Percentiles rank a stretch among this genome's conserved stretches.
Evolutionary conservation across 1,140 invertebrate genomes (phyloP).

Genomic region (Meloidogyne exigua): DNA sequence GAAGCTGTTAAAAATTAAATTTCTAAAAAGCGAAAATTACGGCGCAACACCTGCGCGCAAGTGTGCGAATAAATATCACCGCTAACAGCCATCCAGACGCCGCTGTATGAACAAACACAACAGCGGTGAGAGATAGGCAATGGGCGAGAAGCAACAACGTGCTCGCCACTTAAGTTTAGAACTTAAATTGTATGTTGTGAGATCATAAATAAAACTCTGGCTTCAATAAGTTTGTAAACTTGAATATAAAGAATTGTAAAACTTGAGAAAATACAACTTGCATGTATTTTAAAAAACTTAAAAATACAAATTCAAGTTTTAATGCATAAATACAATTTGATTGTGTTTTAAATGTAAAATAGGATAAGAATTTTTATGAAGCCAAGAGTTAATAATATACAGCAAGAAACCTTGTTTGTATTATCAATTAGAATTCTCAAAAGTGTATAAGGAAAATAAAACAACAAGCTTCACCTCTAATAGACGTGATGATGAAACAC

Average conservation of each 20-base stretch:
- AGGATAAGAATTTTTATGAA: background rate
- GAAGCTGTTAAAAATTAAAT: too few relatives aligned
- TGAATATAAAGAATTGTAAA: background rate
- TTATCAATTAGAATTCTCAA: background rate
- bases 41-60: background rate
- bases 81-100: background rate
- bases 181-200: background rate
- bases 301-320: too few relatives aligned
- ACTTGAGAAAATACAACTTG: background rate
- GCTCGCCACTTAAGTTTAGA: background rate
- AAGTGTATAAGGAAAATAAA: background rate
- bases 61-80: too few relatives aligned
- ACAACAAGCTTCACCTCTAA: background rate
- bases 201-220: background rate
- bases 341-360: too few relatives aligned
- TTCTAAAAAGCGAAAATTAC: background rate
- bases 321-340: background rate
- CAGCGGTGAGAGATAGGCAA: background rate
- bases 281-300: too few relatives aligned
- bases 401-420: background rate
- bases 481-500: background rate
- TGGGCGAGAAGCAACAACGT: background rate
- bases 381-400: background rate
- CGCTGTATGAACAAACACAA: background rate
- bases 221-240: background rate